Conservation (phyloP, 2,113 vertebrate genomes). For the Protobothrops flavoviridis region DNA sequence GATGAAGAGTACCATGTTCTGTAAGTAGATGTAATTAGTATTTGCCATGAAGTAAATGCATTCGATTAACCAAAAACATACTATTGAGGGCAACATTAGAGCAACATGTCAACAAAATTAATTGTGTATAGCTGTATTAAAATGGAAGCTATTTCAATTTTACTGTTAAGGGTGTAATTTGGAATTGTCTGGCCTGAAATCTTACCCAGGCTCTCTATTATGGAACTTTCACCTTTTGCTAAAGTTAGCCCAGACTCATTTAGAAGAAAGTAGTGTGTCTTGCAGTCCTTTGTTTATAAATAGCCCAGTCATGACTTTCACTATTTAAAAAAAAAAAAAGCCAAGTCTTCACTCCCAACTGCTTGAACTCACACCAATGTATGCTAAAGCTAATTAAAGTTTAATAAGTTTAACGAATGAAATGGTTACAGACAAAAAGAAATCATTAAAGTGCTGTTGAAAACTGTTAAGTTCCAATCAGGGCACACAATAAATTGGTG, state of each 20-base stretch:
- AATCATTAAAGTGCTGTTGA: conserved; percentile 78
- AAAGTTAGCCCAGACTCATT: conserved; percentile 2
- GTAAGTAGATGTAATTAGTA: conserved; percentile 13
- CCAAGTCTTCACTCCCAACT: conserved; percentile 67
- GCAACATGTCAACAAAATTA: conserved; percentile 12
- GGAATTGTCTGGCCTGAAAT: neutral
- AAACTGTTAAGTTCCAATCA: conserved; percentile 71
- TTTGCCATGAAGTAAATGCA: conserved; percentile 9
- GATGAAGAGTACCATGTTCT: neutral
- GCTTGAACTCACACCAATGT: conserved; percentile 71
- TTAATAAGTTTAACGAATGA: conserved; percentile 90
- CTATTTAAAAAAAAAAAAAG: conserved; percentile 77
- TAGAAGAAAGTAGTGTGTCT: conserved; percentile 50
- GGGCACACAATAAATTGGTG: conserved; percentile 72
- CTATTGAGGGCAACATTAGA: conserved; percentile 8
- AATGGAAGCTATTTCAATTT: conserved; percentile 2
- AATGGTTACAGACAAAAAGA: conserved; percentile 76
- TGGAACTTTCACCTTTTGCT: conserved; percentile 6
- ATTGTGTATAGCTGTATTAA: neutral
- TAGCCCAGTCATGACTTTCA: conserved; percentile 68
- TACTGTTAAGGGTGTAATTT: conserved; percentile 19
- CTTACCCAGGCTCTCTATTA: neutral
- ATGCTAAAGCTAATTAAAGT: conserved; percentile 89
- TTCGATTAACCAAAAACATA: neutral
- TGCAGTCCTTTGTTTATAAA: conserved; percentile 72